These are phyloP conservation scores for Fulmarus glacialis DNA, from an alignment of 2,113 vertebrate genomes.

Conservation along the genomic window DNA sequence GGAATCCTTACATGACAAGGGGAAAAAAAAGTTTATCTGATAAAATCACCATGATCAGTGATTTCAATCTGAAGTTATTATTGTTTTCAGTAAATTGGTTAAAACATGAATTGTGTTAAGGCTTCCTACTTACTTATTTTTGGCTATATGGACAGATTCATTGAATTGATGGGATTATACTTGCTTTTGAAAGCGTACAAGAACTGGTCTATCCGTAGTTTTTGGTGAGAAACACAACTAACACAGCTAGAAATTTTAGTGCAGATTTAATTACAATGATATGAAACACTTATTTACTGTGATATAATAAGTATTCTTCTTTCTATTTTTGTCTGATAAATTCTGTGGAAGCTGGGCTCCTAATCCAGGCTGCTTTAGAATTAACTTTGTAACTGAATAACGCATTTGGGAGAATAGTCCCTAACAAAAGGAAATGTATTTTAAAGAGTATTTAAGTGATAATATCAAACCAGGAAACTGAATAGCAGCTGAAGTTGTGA, in stretches of 20 bases:
- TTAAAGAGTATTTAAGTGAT: neutral
- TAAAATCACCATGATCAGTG: constrained; percentile 32
- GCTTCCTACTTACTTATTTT: neutral
- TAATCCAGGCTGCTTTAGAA: neutral
- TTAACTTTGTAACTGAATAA: neutral
- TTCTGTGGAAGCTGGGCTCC: neutral
- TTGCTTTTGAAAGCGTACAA: neutral
- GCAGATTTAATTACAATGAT: neutral
- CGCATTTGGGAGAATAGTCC: neutral
- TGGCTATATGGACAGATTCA: neutral
- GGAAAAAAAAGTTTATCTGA: constrained; percentile 13
- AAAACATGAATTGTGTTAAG: neutral
- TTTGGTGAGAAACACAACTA: neutral
- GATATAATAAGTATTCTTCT: neutral
- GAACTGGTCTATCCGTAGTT: neutral
- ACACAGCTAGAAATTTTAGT: neutral
- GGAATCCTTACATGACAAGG: constrained; percentile 29
- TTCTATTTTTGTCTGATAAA: neutral
- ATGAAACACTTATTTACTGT: neutral
- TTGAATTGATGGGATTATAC: neutral
- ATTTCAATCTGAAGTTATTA: constrained; percentile 37
- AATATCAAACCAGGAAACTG: neutral
- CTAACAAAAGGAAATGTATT: neutral
- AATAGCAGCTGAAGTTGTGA: neutral
- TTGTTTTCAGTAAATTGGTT: constrained; percentile 32